Conservation (phyloP, 2,797 vertebrate genomes). For the Gadopsis marmoratus region DNA sequence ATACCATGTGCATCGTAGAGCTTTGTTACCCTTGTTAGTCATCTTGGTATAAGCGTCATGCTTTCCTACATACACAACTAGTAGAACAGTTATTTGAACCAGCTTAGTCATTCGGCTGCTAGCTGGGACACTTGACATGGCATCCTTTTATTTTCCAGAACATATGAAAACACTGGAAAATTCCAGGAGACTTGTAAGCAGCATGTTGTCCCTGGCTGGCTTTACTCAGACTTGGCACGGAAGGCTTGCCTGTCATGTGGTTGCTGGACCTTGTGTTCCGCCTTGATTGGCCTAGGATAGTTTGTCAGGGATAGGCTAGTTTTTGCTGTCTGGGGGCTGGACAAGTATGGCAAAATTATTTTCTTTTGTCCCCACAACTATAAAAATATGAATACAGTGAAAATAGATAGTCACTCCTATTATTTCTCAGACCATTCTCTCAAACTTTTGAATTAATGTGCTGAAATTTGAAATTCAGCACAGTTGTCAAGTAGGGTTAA, state of each 20-base stretch:
- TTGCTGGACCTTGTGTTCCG: constrained; percentile 31
- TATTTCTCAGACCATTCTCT: background rate
- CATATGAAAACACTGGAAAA: constrained; percentile 71
- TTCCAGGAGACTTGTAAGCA: constrained; percentile 62
- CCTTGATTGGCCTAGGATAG: constrained; percentile 32
- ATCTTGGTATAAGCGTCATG: background rate
- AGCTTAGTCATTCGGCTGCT: constrained; percentile 18
- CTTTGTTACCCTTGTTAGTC: constrained; percentile 17
- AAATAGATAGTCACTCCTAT: background rate
- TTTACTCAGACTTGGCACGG: constrained; percentile 61
- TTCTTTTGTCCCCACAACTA: constrained; percentile 4
- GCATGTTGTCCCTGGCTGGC: constrained; percentile 44
- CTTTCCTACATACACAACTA: constrained; percentile 19
- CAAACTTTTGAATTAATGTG: background rate
- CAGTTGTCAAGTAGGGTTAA: background rate
- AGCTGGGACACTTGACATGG: constrained; percentile 54
- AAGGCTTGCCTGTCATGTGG: constrained; percentile 61
- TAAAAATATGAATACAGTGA: background rate
- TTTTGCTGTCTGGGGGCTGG: background rate
- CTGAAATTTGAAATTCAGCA: background rate
- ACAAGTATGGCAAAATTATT: background rate
- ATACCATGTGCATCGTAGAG: background rate
- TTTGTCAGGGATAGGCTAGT: background rate
- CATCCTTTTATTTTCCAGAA: constrained; percentile 71
- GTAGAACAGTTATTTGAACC: constrained; percentile 25